Evolutionary conservation across 2,113 vertebrate genomes (phyloP).

Genomic region (Muntiacus reevesi): DNA sequence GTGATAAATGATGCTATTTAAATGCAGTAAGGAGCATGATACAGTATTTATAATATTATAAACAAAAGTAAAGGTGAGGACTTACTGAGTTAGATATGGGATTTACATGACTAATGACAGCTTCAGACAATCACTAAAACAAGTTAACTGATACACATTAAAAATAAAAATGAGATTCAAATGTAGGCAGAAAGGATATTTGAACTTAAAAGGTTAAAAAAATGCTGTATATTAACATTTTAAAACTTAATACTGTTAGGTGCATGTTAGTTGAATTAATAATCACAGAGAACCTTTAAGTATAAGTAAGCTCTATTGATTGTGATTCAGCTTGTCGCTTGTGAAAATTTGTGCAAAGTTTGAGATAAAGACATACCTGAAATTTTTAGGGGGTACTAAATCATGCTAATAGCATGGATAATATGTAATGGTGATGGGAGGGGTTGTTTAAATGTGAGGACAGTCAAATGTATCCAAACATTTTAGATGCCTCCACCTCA

Average conservation of each 20-base stretch:
- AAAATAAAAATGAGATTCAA: conserved; percentile 13
- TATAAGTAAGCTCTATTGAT: background rate
- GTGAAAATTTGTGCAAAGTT: background rate
- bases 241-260: background rate
- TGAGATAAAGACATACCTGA: background rate
- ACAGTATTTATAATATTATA: background rate
- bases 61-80: background rate
- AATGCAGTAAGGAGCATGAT: background rate
- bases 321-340: background rate
- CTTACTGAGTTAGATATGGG: background rate
- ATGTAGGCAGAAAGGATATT: background rate
- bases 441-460: background rate
- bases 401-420: background rate
- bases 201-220: conserved; percentile 6
- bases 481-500: background rate
- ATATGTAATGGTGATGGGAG: background rate
- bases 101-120: background rate
- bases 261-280: background rate
- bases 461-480: background rate
- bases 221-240: background rate
- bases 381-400: background rate
- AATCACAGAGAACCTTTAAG: background rate
- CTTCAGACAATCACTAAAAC: background rate
- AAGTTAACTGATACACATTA: background rate
- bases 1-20: background rate